A percentile compares a stretch with the other conserved stretches of the same genome.
phyloP scores from a whole-genome alignment of 2,888 invertebrate species.

The Rhimphoctona megacephalus region DNA sequence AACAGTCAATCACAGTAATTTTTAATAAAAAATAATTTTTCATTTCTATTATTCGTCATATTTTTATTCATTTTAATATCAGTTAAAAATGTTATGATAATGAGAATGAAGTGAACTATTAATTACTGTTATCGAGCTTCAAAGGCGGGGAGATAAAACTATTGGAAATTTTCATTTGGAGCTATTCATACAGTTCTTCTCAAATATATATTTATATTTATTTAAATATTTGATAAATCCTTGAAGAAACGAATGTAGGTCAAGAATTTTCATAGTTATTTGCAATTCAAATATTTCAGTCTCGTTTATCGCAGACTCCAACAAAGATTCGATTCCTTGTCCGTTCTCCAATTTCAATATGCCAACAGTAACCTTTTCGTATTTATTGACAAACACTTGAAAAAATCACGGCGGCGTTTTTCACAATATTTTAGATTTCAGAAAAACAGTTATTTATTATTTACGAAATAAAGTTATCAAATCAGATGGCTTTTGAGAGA shows the following conservation, averaged over 20 bases:
- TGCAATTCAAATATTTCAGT: background rate
- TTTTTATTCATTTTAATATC: background rate
- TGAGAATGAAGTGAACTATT: background rate
- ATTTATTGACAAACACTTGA: background rate
- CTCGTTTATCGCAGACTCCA: conserved; percentile 2
- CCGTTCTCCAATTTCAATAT: background rate
- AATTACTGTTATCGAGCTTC: background rate
- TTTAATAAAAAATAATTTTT: background rate
- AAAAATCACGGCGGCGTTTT: background rate
- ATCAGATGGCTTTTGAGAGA: background rate
- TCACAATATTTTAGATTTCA: background rate
- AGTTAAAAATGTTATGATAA: background rate
- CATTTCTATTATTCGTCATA: background rate
- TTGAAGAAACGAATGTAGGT: conserved; percentile 8
- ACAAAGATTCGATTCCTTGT: background rate
- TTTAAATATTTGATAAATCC: conserved; percentile 2
- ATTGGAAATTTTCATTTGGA: background rate
- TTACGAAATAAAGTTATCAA: background rate
- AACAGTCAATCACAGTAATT: background rate
- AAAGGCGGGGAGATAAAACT: background rate
- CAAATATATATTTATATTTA: background rate
- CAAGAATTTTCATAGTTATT: background rate
- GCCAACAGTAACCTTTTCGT: background rate
- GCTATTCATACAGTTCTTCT: background rate
- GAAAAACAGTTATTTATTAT: background rate